Base-by-base conservation (phyloP, 1,140 invertebrate genomes). In the Aphelinus certus region DNA sequence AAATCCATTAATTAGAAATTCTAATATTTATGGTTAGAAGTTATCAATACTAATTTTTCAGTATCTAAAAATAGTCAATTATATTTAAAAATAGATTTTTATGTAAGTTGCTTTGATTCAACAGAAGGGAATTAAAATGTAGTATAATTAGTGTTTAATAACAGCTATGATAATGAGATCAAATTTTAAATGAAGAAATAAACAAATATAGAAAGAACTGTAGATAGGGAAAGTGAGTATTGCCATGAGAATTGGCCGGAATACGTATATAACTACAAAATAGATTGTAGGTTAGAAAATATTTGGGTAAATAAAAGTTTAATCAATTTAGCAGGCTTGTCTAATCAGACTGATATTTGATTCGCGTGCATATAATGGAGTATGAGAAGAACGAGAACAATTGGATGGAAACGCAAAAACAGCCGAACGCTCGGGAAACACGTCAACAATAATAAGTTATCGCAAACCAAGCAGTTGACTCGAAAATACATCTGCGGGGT, bases 1-100 rank as follows among this genome's bases (percentile, higher is more conserved):
- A 3, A 3, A 7, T 7, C 45, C 45, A 45, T 61, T 3, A 5
- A 43, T 61, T 61, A 7, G 45, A 61, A 6, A 43, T 61, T 5
- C 3, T 3, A 43, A 61, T 4, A 60, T 60, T 46, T 47, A 46
- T 46, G 7, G 7, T 2, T 51, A 49, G 26, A 53, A 5, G 49
- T 45, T 57, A 68, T 1, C 10, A 68, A 46, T 58, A 7, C 10
- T 57, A 56, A 57, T n/a, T 69, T 58, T 60, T 60, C 63, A 10
- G 47, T n/a, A 63, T 7, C 9, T 48, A 53, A 42, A 58, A 49
- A 48, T 42, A 65, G 65, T 6, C 42, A 57, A 1, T 43, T 2
- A 58, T n/a, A 9, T 58, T 42, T 73, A 66, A 67, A 67, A 67
- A 73, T 61, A 73, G 46, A 45, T 47, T 51, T 73, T 67, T 73